Percentiles rank a stretch among this genome's conserved stretches.
phyloP scores from a whole-genome alignment of 2,888 invertebrate genomes.

The Ophioninae sp. region DNA sequence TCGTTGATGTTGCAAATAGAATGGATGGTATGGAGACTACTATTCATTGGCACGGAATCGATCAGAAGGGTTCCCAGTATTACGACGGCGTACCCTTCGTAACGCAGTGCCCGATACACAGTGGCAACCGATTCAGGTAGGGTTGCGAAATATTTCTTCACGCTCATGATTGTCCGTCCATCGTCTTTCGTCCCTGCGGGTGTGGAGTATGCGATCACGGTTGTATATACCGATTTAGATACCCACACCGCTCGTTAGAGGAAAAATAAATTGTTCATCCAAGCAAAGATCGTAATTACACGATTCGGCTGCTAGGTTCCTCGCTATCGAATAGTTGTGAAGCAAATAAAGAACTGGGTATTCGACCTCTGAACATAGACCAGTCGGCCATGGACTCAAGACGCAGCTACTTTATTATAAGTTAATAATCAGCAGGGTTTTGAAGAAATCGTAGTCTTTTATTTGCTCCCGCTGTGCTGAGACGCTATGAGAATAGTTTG shows the following conservation, averaged over 20 bases:
- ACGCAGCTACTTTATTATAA: not conserved
- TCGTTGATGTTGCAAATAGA: slow-evolving; percentile 92
- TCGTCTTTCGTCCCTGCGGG: not conserved
- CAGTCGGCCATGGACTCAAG: not conserved
- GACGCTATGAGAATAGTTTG: not conserved
- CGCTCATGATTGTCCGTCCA: not conserved
- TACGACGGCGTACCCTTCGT: slow-evolving; percentile 95
- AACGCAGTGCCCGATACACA: slow-evolving; percentile 93
- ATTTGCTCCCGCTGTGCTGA: not conserved
- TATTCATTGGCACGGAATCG: slow-evolving; percentile 96
- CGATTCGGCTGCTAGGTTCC: not conserved
- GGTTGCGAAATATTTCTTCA: not conserved
- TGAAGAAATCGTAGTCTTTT: not conserved
- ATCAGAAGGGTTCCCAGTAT: slow-evolving; percentile 91
- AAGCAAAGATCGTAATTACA: not conserved
- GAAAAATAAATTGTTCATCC: not conserved
- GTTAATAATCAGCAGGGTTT: not conserved
- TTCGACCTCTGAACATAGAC: not conserved
- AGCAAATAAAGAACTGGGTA: not conserved
- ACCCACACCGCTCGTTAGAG: not conserved
- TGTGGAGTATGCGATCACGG: not conserved
- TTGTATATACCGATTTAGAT: not conserved
- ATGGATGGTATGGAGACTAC: slow-evolving; percentile 93
- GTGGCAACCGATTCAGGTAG: slow-evolving; percentile 91
- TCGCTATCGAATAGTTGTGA: not conserved